Evolutionary conservation across 2,113 vertebrate species (phyloP).

Genomic region (Rana temporaria): DNA sequence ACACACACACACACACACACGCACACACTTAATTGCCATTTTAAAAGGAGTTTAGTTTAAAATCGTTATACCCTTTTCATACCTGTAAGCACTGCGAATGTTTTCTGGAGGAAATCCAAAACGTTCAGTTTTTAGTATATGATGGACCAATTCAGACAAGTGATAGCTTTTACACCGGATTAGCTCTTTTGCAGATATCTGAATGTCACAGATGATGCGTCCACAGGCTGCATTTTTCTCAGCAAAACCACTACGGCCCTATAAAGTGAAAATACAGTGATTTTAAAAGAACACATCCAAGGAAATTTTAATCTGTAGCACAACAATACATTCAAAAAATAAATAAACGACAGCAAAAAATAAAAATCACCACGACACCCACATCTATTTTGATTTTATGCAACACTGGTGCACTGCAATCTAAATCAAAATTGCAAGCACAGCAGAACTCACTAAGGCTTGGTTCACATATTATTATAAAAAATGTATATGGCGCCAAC

Average conservation of each 20-base stretch:
- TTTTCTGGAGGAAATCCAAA: slow-evolving; percentile 79
- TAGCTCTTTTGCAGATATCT: slow-evolving; percentile 95
- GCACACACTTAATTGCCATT: too few species aligned
- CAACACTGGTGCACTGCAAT: too few species aligned
- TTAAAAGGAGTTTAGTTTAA: neutral
- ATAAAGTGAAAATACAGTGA: neutral
- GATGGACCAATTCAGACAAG: slow-evolving; percentile 86
- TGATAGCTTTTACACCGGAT: slow-evolving; percentile 97
- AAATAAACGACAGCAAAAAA: too few species aligned
- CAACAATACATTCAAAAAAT: too few species aligned
- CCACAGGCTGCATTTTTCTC: slow-evolving; percentile 95
- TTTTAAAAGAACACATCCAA: neutral
- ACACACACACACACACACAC: too few species aligned
- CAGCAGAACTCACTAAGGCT: too few species aligned
- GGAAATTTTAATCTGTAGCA: neutral
- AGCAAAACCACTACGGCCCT: slow-evolving; percentile 92
- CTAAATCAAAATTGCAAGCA: too few species aligned
- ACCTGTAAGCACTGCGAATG: slow-evolving; percentile 89
- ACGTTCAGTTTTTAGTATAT: slow-evolving; percentile 88
- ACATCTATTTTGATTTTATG: too few species aligned
- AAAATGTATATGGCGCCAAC: too few species aligned
- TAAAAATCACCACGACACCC: too few species aligned
- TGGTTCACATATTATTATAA: too few species aligned
- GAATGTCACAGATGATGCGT: slow-evolving; percentile 92
- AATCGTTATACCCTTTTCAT: neutral